Evolutionary conservation across 1,140 invertebrate species (phyloP), one percentile per base, ranked within the genome.

Genomic region (Venustaconcha ellipsiformis): DNA sequence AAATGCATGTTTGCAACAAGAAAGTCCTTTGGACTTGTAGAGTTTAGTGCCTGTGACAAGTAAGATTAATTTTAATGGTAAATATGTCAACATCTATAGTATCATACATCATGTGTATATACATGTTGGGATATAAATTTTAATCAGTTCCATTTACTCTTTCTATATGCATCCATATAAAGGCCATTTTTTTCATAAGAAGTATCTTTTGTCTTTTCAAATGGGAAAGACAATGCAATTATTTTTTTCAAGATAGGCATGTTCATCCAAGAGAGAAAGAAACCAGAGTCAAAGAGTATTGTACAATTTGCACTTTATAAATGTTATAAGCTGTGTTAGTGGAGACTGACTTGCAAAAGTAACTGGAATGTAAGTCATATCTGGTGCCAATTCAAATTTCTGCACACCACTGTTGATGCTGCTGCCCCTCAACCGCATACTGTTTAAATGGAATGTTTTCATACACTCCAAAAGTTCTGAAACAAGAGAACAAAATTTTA

Each of bases 381-480:
- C 14, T 37, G 60, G 20, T n/a, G 56, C 5, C 48, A 37, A 30
- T 70, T 60, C 48, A 62, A 62, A 57, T 20, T 57, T 67, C 20
- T 62, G 69, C 63, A 70, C 18, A 55, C 69, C 58, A 14, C 60
- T 73, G 63, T 63, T 72, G 26, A 66, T 75, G 20, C 70, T 23
- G 37, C 60, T 63, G 62, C 63, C 80, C 18, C 78, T 74, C 20
- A 77, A 57, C 37, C 72, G 76, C n/a, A 82, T 76, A 70, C 79
- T 82, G 57, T 79, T 74, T 65, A 83, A 65, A 69, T 84, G 83
- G 30, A 80, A 68, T 23, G 68, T 81, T 48, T 82, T 81, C 67
- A 86, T 78, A 60, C 70, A 78, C 57, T 82, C 76, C 67, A 84
- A 57, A 56, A 85, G 73, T 55, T 78, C 82, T 83, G 72, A n/a